Evolutionary conservation across 2,113 vertebrate species (phyloP).

Genomic region (Lonchura striata): DNA sequence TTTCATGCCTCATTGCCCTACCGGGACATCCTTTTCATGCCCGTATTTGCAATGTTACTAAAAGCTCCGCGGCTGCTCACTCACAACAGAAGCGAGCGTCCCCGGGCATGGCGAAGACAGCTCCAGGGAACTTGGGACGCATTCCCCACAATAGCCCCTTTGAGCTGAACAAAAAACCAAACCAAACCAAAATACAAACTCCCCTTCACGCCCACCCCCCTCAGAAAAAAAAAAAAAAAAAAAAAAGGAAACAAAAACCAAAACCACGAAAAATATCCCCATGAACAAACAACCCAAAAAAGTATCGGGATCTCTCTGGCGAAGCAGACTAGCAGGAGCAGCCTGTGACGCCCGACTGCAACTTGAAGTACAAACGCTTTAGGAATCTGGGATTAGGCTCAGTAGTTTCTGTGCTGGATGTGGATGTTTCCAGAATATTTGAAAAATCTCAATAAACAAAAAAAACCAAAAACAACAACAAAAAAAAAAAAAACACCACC

Average conservation of each 20-base stretch:
- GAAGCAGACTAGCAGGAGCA: slow-evolving; percentile 6
- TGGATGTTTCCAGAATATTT: not conserved
- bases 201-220: too few species aligned
- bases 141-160: not conserved
- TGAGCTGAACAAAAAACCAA: not conserved
- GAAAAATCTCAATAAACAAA: not conserved
- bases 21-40: slow-evolving; percentile 44
- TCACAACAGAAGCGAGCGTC: not conserved
- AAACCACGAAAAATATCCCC: too few species aligned
- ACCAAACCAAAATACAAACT: not conserved
- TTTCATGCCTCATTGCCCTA: slow-evolving; percentile 56
- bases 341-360: not conserved
- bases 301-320: not conserved
- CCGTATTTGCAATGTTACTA: slow-evolving; percentile 11
- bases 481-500: not conserved
- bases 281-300: not conserved
- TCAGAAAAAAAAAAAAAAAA: too few species aligned
- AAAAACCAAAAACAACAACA: too few species aligned
- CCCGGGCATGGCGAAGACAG: not conserved
- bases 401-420: not conserved
- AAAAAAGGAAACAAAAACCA: too few species aligned
- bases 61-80: not conserved
- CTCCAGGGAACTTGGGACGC: not conserved
- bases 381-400: not conserved
- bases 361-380: not conserved